Conservation (phyloP, 2,888 invertebrate species). For the Agrotis ipsilon region DNA sequence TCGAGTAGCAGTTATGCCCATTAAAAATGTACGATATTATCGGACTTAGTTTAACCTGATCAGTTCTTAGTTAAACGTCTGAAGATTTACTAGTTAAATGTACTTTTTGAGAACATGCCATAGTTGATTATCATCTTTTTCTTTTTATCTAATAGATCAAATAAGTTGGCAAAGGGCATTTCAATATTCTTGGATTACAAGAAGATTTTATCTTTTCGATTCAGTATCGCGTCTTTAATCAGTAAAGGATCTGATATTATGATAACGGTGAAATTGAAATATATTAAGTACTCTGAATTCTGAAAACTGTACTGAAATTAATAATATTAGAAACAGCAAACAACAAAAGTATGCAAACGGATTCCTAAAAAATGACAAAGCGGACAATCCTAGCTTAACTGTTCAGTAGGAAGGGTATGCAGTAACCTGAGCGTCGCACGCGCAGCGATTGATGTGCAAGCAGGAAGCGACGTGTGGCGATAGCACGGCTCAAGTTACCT, state of each 20-base stretch:
- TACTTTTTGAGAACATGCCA: too few species aligned
- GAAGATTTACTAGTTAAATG: too few species aligned
- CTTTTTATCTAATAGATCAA: too few species aligned
- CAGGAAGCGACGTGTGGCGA: conserved; percentile 59
- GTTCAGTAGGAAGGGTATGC: conserved; percentile 53
- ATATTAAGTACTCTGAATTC: neutral
- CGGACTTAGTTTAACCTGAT: neutral
- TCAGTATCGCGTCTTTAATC: neutral
- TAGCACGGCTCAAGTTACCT: conserved; percentile 52
- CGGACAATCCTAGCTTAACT: conserved; percentile 8
- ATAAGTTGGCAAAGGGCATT: too few species aligned
- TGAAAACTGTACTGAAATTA: too few species aligned
- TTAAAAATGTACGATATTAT: neutral
- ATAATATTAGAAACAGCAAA: neutral
- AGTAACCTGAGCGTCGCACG: conserved; percentile 59
- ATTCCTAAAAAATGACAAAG: neutral
- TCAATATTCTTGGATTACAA: too few species aligned
- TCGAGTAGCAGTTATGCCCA: neutral
- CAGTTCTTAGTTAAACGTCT: neutral
- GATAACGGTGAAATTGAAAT: neutral
- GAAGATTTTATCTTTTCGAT: too few species aligned
- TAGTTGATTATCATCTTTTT: too few species aligned
- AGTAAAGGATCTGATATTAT: neutral
- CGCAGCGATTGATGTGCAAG: conserved; percentile 56
- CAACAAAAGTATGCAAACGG: neutral